Evolutionary conservation across 1,140 invertebrate genomes (phyloP).

Genomic region (Meloidogyne floridensis): DNA sequence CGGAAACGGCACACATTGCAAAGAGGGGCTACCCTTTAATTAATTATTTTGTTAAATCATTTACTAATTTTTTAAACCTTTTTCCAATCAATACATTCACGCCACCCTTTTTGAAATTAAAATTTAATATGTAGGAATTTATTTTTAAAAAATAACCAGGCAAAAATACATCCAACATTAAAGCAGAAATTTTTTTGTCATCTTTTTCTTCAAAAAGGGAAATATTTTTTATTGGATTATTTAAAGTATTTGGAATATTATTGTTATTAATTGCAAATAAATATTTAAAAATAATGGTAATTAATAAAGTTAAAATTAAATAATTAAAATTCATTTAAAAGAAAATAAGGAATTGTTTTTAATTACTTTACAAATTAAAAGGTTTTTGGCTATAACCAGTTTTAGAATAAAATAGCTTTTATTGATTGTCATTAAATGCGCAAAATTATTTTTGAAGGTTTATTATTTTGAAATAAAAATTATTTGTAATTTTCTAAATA

Average conservation of each 20-base stretch:
- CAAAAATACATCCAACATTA: constrained; percentile 20
- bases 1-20: constrained; percentile 17
- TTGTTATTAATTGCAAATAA: not conserved
- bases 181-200: constrained; percentile 22
- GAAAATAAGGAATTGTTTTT: too few species aligned
- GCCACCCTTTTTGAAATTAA: not conserved
- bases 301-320: not conserved
- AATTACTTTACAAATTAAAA: too few species aligned
- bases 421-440: too few species aligned
- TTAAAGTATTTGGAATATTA: not conserved
- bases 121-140: not conserved
- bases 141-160: not conserved
- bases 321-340: too few species aligned
- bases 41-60: not conserved
- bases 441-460: too few species aligned
- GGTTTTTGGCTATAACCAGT: too few species aligned
- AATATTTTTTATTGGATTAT: constrained; percentile 1
- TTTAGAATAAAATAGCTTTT: too few species aligned
- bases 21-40: constrained; percentile 11
- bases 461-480: too few species aligned
- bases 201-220: constrained; percentile 7
- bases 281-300: not conserved
- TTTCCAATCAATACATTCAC: constrained; percentile 7
- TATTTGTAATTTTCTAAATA: too few species aligned
- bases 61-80: not conserved